phyloP scores from a whole-genome alignment of 1,140 invertebrate species.

The Dendroctonus ponderosae region DNA sequence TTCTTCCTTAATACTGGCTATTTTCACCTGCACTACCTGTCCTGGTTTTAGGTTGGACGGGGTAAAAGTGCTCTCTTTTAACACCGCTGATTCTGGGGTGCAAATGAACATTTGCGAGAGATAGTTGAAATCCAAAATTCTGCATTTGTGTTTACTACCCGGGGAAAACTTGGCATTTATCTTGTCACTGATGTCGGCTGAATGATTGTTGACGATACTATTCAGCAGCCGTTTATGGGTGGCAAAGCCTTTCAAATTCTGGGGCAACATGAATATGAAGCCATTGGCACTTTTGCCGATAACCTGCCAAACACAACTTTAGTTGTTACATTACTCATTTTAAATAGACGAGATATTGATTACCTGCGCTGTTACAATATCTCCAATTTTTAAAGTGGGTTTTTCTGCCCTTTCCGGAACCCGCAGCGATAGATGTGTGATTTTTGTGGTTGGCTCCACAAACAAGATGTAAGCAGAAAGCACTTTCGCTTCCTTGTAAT shows the following conservation, averaged over 20 bases:
- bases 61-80: slow-evolving; percentile 55
- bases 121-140: slow-evolving; percentile 58
- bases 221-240: slow-evolving; percentile 48
- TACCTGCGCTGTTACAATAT: slow-evolving; percentile 54
- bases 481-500: slow-evolving; percentile 50
- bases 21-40: slow-evolving; percentile 52
- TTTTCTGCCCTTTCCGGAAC: slow-evolving; percentile 49
- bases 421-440: slow-evolving; percentile 58
- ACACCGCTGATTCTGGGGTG: slow-evolving; percentile 56
- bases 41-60: slow-evolving; percentile 56
- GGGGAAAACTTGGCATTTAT: slow-evolving; percentile 52
- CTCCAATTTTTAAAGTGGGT: slow-evolving; percentile 49
- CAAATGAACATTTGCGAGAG: slow-evolving; percentile 61
- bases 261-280: slow-evolving; percentile 56
- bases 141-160: slow-evolving; percentile 57
- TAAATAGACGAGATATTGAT: slow-evolving; percentile 1
- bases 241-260: slow-evolving; percentile 58
- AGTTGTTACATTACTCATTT: background rate
- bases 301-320: slow-evolving; percentile 40
- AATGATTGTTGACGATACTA: slow-evolving; percentile 14
- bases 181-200: slow-evolving; percentile 46
- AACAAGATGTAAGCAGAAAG: slow-evolving; percentile 63
- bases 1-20: slow-evolving; percentile 48
- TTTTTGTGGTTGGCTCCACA: slow-evolving; percentile 65
- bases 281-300: slow-evolving; percentile 54